phyloP scores from a whole-genome alignment of 1,140 invertebrate species.

The Lamellibrachia luymesi region DNA sequence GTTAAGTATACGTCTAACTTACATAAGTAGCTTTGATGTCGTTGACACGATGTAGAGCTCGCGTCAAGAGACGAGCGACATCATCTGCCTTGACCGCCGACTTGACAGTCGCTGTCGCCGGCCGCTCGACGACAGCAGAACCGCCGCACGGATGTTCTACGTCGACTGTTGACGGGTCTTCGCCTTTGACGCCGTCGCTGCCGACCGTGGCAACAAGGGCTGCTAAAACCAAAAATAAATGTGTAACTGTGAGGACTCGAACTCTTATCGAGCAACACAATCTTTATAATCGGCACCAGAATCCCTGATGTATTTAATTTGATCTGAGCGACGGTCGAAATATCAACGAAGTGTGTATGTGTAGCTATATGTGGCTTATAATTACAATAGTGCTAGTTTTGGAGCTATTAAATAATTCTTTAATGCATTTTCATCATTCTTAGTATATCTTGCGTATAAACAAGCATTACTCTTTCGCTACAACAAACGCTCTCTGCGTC shows the following conservation, averaged over 20 bases:
- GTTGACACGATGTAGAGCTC: not conserved
- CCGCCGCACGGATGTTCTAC: not conserved
- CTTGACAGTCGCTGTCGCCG: not conserved
- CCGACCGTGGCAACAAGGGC: not conserved
- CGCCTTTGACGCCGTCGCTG: not conserved
- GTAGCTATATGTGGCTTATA: too few relatives aligned
- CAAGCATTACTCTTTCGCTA: too few relatives aligned
- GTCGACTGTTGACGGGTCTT: not conserved
- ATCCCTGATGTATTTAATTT: too few relatives aligned
- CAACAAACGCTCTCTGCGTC: too few relatives aligned
- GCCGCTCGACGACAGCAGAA: not conserved
- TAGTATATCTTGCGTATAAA: too few relatives aligned
- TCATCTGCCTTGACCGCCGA: not conserved
- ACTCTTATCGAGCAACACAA: not conserved
- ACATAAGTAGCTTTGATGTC: not conserved
- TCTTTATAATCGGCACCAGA: too few relatives aligned
- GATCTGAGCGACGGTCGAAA: too few relatives aligned
- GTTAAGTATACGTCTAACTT: not conserved
- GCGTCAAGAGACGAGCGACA: not conserved
- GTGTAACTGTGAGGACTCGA: too few relatives aligned
- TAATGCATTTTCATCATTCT: too few relatives aligned
- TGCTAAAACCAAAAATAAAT: not conserved
- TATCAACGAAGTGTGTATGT: too few relatives aligned
- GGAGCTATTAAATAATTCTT: too few relatives aligned
- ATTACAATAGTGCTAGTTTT: too few relatives aligned